A percentile compares a stretch with the other conserved stretches of the same genome.
These are phyloP conservation scores for Lutraria lutraria DNA, from an alignment of 2,888 invertebrate species.

Conservation along the genomic window DNA sequence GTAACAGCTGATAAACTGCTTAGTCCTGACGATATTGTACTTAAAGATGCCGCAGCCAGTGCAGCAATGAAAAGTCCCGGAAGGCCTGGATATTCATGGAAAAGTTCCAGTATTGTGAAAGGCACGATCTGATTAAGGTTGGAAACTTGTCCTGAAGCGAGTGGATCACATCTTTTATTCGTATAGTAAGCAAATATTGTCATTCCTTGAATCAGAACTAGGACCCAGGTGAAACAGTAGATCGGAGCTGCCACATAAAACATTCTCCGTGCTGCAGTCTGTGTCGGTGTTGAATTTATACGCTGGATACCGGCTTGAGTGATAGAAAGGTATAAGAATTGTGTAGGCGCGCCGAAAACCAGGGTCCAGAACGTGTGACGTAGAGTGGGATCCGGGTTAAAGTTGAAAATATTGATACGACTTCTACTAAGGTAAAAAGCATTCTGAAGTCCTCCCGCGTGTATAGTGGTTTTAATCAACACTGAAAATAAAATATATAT, in stretches of 20 bases:
- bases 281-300: constrained; percentile 47
- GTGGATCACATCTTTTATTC: constrained; percentile 56
- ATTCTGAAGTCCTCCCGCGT: constrained; percentile 24
- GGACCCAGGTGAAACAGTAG: constrained; percentile 32
- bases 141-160: constrained; percentile 48
- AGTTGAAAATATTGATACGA: constrained; percentile 42
- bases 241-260: constrained; percentile 50
- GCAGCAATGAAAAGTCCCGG: constrained; percentile 62
- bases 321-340: constrained; percentile 42
- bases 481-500: constrained; percentile 31
- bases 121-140: constrained; percentile 56
- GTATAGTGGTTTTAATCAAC: constrained; percentile 35
- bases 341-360: constrained; percentile 35
- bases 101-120: constrained; percentile 53
- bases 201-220: constrained; percentile 50
- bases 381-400: constrained; percentile 51
- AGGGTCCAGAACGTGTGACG: constrained; percentile 55
- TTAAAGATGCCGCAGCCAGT: constrained; percentile 56
- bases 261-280: constrained; percentile 28
- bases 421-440: not conserved
- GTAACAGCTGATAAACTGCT: constrained; percentile 58
- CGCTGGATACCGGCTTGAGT: constrained; percentile 50
- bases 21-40: constrained; percentile 58
- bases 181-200: constrained; percentile 54
- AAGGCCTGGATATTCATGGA: constrained; percentile 52